phyloP scores from a whole-genome alignment of 2,797 vertebrate genomes.

The Neostethus bicornis region DNA sequence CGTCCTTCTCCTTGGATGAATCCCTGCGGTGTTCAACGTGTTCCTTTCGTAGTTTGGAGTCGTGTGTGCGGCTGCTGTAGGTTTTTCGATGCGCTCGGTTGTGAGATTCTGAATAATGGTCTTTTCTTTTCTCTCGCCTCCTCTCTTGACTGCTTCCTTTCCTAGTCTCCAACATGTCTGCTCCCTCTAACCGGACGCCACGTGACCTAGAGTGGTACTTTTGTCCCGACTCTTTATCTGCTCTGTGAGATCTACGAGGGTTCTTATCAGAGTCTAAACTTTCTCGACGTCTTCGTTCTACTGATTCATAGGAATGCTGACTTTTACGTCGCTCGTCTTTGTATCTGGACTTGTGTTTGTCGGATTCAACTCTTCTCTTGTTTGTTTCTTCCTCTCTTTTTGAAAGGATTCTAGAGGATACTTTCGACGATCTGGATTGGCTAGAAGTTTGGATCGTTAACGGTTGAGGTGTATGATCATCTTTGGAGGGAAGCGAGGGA shows the following conservation, averaged over 20 bases:
- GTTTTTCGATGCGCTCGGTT: constrained; percentile 38
- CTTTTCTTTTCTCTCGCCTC: constrained; percentile 35
- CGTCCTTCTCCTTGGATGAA: constrained; percentile 51
- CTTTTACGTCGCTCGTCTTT: constrained; percentile 61
- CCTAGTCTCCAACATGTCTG: constrained; percentile 51
- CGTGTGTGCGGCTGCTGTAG: constrained; percentile 26
- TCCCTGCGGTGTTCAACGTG: constrained; percentile 24
- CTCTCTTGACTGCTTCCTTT: constrained; percentile 31
- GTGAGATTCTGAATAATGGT: constrained; percentile 17
- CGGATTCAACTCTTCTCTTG: constrained; percentile 29
- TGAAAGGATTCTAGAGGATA: constrained; percentile 17
- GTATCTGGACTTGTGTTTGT: constrained; percentile 48
- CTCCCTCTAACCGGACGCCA: constrained; percentile 51
- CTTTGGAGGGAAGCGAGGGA: constrained; percentile 18
- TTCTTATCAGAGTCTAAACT: constrained; percentile 57
- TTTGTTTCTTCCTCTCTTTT: constrained; percentile 37
- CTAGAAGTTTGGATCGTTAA: constrained; percentile 34
- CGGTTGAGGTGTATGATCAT: constrained; percentile 9
- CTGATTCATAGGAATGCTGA: constrained; percentile 40
- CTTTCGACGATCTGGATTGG: constrained; percentile 10
- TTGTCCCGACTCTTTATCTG: constrained; percentile 66
- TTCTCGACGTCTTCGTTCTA: constrained; percentile 39
- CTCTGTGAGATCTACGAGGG: constrained; percentile 62
- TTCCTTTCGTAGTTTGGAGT: constrained; percentile 64
- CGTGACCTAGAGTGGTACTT: constrained; percentile 71